Base-by-base conservation (phyloP, 1,140 invertebrate species). In the Agraylea sexmaculata region DNA sequence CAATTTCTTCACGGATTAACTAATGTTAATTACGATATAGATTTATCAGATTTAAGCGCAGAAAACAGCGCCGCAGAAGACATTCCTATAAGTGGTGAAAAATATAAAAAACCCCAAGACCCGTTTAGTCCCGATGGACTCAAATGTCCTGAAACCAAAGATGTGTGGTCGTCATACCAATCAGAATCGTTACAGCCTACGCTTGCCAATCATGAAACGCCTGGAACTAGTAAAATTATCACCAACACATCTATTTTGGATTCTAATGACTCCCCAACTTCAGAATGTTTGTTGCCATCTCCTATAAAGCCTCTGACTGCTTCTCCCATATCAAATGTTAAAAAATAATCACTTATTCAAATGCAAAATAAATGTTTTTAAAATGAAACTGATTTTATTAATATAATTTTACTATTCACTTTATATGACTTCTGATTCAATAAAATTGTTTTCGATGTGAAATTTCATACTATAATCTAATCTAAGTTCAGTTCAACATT, bases 21-120 rank as follows among this genome's bases (percentile, higher is more conserved):
- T n/a, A 75, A 75, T 51, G 72, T 80, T 15, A 80, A 78, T 57
- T 81, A 79, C 50, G 79, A 80, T 45, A 79, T 81, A 30, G 77
- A 80, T 53, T 59, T 78, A 32, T 80, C 75, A 2, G 78, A 80
- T 57, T 61, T 76, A 21, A 81, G 77, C 46, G 73, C 67, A 0
- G 77, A 80, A 3, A 79, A 77, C 50, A 79, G 77, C 44, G 58
- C 69, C 12, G 70, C 72, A 2, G 76, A 79, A 25, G 75, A 77
- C 28, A 42, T 64, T 12, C 68, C 66, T n/a, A 53, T 16, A 21
- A 19, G 19, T n/a, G 8, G 4, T 21, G 20, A 36, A 36, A 20
- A 19, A 17, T 6, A 7, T 17, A n/a, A 13, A 21, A 21, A 37
- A 12, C 4, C 20, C 20, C 49, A 56, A 17, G 58, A 68, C 51